Evolutionary conservation across 1,140 invertebrate genomes (phyloP).

Genomic region (Solenopsis fugax): DNA sequence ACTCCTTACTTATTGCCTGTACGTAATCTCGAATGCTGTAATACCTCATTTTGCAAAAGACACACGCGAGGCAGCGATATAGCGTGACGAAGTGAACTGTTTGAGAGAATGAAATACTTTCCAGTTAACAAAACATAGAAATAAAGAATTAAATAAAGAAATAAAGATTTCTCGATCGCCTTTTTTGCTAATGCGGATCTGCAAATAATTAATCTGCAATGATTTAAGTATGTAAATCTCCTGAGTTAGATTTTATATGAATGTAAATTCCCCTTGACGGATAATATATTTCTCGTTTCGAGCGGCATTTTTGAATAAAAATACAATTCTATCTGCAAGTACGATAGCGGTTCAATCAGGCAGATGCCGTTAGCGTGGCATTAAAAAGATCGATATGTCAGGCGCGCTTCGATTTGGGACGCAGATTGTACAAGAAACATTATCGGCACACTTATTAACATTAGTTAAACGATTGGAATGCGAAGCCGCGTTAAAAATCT

Average conservation of each 20-base stretch:
- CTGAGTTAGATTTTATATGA: not conserved
- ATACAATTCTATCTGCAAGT: constrained; percentile 35
- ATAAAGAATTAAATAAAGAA: not conserved
- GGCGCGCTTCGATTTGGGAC: constrained; percentile 23
- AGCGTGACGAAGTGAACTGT: not conserved
- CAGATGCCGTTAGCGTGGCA: constrained; percentile 65
- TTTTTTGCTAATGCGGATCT: not conserved
- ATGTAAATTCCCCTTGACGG: constrained; percentile 32
- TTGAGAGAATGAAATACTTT: constrained; percentile 11
- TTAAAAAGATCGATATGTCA: constrained; percentile 50
- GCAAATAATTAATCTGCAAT: not conserved
- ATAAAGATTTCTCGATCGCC: not conserved
- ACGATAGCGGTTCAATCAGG: constrained; percentile 3
- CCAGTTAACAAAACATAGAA: not conserved
- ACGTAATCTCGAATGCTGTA: not conserved
- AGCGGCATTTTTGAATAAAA: constrained; percentile 47
- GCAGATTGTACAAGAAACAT: constrained; percentile 13
- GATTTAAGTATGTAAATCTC: constrained; percentile 21
- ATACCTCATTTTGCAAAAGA: not conserved
- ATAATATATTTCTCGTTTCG: constrained; percentile 22
- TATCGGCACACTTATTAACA: constrained; percentile 15
- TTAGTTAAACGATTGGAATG: constrained; percentile 14
- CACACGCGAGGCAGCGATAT: constrained; percentile 3
- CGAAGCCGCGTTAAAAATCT: not conserved
- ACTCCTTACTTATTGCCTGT: not conserved